Evolutionary conservation across 2,797 vertebrate genomes (phyloP), one percentile per base, ranked within the genome.

Genomic region (Gephyroberyx darwinii): DNA sequence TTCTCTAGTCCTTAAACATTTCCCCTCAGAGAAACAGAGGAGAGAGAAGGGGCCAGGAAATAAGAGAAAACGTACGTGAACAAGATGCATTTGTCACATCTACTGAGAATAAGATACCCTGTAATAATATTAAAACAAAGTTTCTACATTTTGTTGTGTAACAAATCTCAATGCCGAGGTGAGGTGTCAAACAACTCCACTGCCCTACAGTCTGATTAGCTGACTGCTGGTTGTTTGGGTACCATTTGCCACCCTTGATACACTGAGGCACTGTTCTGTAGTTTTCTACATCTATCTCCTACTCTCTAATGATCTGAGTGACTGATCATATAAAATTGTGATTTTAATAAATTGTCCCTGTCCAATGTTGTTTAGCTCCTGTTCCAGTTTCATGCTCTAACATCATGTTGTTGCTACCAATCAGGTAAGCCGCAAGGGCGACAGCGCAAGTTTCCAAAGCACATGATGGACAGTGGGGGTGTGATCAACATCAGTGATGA

Each of bases 1-100:
- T 87, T 98, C 97, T 35, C 94, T 99, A 54, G 97, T 99, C 84
- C 91, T 92, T 71, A 99, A 98, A 91, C 97, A 99, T 92, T 99
- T 99, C 89, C 97, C 97, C 43, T 96, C 96, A 68, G 96, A 95
- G 88, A 99, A 98, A 88, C 95, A 97, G 90, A 95, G 95, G 84
- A 92, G 95, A 84, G 96, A 98, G 82, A 97, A 96, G 86, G 94
- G 91, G 71, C 90, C 92, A 0, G 93, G 94, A 68, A 95, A 86
- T 85, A 99, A 98, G 82, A 95, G 97, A 83, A 99, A 97, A 95
- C 94, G 97, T 98, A 93, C 94, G 97, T 89, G 8, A 50, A 31
- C 17, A 47, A 3, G 16, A 52, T 43, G 12, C 16, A 1, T 35
- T 48, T 64, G 52, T 58, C 26, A 54, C 26, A 52, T 5, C 26